Evolutionary conservation across 2,888 invertebrate species (phyloP), one percentile per base, ranked within the genome.

Genomic region (Tenthredo livida): DNA sequence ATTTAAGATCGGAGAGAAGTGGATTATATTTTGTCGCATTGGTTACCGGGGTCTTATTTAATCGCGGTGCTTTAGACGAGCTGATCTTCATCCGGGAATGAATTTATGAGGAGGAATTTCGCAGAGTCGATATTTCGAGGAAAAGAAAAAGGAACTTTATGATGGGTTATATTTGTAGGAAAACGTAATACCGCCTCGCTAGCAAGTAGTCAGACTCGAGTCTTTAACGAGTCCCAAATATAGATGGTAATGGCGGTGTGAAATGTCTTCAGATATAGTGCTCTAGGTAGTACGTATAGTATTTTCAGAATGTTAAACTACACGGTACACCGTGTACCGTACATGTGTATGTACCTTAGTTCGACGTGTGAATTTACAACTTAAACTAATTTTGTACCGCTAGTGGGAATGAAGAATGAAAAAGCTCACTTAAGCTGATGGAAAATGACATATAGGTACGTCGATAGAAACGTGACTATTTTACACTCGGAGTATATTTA

Each of bases 191-290:
- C 54, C 78, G 37, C 54, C n/a, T 50, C 9, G 47, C 40, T n/a
- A 6, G n/a, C 61, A 17, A 50, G 77, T 54, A n/a, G 29, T 9
- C 21, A 29, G 29, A 43, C 47, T 54, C n/a, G 33, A 40, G 80
- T 61, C 61, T 80, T 61, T 61, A 80, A 80, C 80, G 80, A 80
- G 80, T 40, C 21, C 40, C 80, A 61, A 80, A 58, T 58, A 61
- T 61, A 80, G 80, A 80, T 80, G 61, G 77, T 54, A 54, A 77
- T 17, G 77, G 50, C 33, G 54, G 17, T 50, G 25, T 37, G 54
- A 77, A 77, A 77, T 54, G 77, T 47, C 50, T 50, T 40, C 50
- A n/a, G 50, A 54, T 50, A 25, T 33, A 50, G 77, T 47, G 9
- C 77, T 73, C 77, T 73, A 25, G 72, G 72, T 21, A 33, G 29